phyloP scores from a whole-genome alignment of 2,113 vertebrate genomes.

The Myotis davidii region DNA sequence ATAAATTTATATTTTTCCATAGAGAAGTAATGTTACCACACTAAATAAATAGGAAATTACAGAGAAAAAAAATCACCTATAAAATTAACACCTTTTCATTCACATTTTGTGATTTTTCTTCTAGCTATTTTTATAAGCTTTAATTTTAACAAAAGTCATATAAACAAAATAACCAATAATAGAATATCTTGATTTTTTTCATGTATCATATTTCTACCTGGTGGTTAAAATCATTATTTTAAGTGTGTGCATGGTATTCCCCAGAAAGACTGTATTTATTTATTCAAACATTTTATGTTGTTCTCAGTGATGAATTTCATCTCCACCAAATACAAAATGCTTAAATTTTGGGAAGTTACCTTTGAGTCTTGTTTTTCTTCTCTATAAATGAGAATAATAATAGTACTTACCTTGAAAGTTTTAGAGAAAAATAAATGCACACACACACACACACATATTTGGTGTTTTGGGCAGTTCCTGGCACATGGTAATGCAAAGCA shows the following conservation, averaged over 20 bases:
- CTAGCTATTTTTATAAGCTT: neutral
- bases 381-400: neutral
- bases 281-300: neutral
- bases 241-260: neutral
- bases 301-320: neutral
- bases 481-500: neutral
- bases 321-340: neutral
- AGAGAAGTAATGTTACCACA: neutral
- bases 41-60: neutral
- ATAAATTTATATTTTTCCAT: neutral
- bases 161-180: neutral
- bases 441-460: neutral
- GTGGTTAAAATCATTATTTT: neutral
- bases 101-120: conserved; percentile 22
- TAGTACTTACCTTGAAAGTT: neutral
- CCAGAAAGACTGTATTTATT: neutral
- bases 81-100: neutral
- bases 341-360: neutral
- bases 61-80: neutral
- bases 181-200: neutral
- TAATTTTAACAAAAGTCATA: conserved; percentile 13
- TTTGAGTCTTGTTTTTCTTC: neutral
- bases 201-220: neutral
- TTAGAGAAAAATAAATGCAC: neutral
- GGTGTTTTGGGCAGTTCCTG: neutral